Conservation (phyloP, 2,797 vertebrate genomes). For the Acanthornis magna region DNA sequence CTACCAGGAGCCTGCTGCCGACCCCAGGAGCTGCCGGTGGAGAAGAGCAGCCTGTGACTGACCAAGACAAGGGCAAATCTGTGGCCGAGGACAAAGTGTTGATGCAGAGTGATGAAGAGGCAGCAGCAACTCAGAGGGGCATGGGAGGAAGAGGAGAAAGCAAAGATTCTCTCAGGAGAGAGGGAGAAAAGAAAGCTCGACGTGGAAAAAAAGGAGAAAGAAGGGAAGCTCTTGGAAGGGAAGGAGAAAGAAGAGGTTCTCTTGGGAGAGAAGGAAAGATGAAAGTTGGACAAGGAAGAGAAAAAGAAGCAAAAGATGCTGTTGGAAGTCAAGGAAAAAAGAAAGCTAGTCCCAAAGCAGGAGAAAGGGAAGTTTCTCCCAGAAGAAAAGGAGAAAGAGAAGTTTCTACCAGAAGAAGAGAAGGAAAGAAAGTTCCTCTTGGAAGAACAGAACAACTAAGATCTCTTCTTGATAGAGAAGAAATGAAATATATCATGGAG, state of each 20-base stretch:
- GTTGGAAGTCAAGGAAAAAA: neutral
- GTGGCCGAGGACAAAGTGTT: fast-evolving
- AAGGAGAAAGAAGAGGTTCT: neutral
- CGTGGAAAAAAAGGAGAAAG: neutral
- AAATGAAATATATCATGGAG: neutral
- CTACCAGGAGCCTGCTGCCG: neutral
- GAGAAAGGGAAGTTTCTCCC: no score
- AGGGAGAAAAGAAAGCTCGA: neutral
- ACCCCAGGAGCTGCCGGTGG: neutral
- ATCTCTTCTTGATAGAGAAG: fast-evolving
- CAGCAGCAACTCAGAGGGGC: neutral
- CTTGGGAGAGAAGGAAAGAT: neutral
- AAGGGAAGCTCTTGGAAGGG: no score
- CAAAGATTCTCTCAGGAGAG: neutral
- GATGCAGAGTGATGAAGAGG: neutral
- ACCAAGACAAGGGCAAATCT: neutral
- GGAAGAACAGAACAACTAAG: neutral
- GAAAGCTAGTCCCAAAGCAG: neutral
- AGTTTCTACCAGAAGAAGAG: no score
- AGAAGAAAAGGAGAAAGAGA: no score
- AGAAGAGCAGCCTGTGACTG: neutral
- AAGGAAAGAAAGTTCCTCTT: neutral
- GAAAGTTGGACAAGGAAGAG: neutral
- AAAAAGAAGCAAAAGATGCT: neutral
- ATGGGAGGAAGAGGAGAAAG: neutral